A percentile compares a stretch with the other conserved stretches of the same genome.
Evolutionary conservation across 1,140 invertebrate genomes (phyloP).

Genomic region (Aphidius gifuensis): DNA sequence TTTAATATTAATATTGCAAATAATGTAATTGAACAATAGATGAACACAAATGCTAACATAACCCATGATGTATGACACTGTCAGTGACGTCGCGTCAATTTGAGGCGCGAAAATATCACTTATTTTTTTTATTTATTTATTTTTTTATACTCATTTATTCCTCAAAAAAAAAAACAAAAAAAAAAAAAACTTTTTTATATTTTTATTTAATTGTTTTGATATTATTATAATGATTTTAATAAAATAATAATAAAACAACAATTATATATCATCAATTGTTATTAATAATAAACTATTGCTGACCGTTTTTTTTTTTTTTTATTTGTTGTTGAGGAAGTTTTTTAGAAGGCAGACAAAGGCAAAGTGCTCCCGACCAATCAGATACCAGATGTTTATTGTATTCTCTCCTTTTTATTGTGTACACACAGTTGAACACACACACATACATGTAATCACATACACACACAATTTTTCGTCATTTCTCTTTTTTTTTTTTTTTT

Average conservation of each 20-base stretch:
- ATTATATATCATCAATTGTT: no score
- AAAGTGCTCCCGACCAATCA: background rate
- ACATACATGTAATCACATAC: no score
- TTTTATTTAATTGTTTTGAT: no score
- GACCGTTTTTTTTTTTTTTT: background rate
- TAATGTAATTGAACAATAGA: background rate
- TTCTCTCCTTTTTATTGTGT: background rate
- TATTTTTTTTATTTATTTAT: constrained; percentile 10
- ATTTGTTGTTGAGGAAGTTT: background rate
- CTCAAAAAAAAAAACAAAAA: no score
- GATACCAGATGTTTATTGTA: constrained; percentile 19
- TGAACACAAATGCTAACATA: constrained; percentile 38
- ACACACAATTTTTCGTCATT: no score
- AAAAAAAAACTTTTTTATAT: no score
- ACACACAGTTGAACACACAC: background rate
- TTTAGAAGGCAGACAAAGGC: constrained; percentile 17
- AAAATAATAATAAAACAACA: no score
- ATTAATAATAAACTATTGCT: background rate
- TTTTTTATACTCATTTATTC: constrained; percentile 3
- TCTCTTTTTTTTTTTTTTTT: no score
- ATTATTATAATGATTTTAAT: no score
- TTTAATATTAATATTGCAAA: constrained; percentile 9
- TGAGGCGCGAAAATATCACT: constrained; percentile 26
- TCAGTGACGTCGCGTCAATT: constrained; percentile 36
- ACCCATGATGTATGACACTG: constrained; percentile 35